Percentiles rank a stretch among this genome's conserved stretches.
Evolutionary conservation across 2,797 vertebrate species (phyloP).

Genomic region (Arrhamphus sclerolepis): DNA sequence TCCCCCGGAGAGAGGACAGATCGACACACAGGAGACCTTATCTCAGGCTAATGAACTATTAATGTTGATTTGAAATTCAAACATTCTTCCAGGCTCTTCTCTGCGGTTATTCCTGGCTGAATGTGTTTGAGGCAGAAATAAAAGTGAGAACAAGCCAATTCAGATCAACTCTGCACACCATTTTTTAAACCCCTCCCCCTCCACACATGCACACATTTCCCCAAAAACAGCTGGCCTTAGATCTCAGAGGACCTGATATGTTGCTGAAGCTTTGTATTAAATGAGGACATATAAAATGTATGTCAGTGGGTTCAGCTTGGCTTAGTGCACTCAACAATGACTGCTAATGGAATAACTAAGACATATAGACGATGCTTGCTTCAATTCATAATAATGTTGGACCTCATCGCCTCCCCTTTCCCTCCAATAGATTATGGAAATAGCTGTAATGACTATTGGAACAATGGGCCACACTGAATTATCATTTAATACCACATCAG

Average conservation of each 20-base stretch:
- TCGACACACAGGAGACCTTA: slow-evolving; percentile 68
- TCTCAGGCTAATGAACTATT: slow-evolving; percentile 78
- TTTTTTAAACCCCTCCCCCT: slow-evolving; percentile 19
- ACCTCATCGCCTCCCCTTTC: slow-evolving; percentile 67
- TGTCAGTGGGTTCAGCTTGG: slow-evolving; percentile 63
- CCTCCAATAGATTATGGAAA: slow-evolving; percentile 72
- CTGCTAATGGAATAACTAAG: slow-evolving; percentile 69
- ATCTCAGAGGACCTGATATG: slow-evolving; percentile 45
- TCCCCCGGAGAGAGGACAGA: slow-evolving; percentile 65
- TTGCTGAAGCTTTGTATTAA: slow-evolving; percentile 47
- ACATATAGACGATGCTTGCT: slow-evolving; percentile 69
- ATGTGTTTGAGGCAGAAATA: slow-evolving; percentile 9
- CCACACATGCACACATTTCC: slow-evolving; percentile 3
- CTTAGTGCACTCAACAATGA: slow-evolving; percentile 53
- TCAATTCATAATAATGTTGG: slow-evolving; percentile 70
- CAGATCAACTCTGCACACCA: slow-evolving; percentile 42
- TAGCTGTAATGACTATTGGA: slow-evolving; percentile 70
- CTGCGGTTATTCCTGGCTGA: slow-evolving; percentile 32
- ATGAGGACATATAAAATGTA: slow-evolving; percentile 61
- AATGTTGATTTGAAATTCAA: slow-evolving; percentile 75
- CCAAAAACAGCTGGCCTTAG: slow-evolving; percentile 49
- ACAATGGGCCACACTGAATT: slow-evolving; percentile 74
- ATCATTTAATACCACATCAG: slow-evolving; percentile 46
- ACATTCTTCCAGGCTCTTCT: slow-evolving; percentile 52
- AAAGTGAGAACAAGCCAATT: slow-evolving; percentile 41